Evolutionary conservation across 2,113 vertebrate species (phyloP).

Genomic region (Gracilinanus agilis): DNA sequence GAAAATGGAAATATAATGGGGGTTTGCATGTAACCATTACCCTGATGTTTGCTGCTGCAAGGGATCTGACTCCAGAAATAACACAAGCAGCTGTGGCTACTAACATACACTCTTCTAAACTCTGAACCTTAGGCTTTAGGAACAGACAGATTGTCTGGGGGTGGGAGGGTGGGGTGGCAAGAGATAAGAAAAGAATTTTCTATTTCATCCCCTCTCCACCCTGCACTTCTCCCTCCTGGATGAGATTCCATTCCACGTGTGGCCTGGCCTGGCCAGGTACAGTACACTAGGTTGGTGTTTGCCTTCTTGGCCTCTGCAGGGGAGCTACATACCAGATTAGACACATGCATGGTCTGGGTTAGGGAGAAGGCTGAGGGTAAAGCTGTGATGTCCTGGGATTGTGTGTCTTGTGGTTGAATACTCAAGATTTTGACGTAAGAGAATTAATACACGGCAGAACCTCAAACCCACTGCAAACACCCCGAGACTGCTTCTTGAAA

Average conservation of each 20-base stretch:
- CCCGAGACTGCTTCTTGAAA: constrained; percentile 65
- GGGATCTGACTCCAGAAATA: constrained; percentile 70
- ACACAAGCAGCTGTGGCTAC: constrained; percentile 60
- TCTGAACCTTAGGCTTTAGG: constrained; percentile 54
- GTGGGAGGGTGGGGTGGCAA: not conserved
- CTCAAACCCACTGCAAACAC: constrained; percentile 52
- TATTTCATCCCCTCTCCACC: constrained; percentile 43
- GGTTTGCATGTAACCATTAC: not conserved
- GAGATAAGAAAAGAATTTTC: constrained; percentile 64
- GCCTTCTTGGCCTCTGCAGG: constrained; percentile 66
- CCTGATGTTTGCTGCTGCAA: constrained; percentile 6
- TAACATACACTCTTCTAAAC: not conserved
- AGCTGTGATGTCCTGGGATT: constrained; percentile 76
- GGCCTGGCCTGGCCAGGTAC: constrained; percentile 77
- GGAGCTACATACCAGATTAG: constrained; percentile 65
- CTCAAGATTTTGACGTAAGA: constrained; percentile 73
- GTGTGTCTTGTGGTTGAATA: constrained; percentile 81
- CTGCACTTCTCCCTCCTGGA: not conserved
- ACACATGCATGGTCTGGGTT: constrained; percentile 53
- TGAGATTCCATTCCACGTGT: constrained; percentile 67
- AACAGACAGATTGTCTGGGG: constrained; percentile 44
- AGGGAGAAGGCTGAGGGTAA: constrained; percentile 52
- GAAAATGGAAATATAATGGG: constrained; percentile 18
- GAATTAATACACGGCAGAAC: constrained; percentile 56
- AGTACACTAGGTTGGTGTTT: constrained; percentile 44